phyloP scores from a whole-genome alignment of 2,888 invertebrate species.

The Muschampia plurimacula region DNA sequence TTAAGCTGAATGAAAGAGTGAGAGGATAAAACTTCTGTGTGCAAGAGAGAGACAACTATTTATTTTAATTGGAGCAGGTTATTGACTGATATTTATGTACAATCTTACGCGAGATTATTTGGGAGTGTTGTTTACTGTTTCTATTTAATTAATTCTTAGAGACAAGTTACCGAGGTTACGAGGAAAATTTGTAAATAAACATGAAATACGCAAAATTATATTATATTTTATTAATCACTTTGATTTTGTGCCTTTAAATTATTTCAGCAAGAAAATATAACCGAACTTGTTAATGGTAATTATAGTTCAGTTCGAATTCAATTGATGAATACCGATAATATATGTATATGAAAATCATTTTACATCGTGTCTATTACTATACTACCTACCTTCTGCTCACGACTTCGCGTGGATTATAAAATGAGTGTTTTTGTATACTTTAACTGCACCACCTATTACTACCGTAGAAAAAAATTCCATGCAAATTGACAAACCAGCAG shows the following conservation, averaged over 20 bases:
- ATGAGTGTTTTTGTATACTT: no score
- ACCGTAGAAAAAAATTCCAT: no score
- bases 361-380: no score
- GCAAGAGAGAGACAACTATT: conserved; percentile 25
- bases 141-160: conserved; percentile 18
- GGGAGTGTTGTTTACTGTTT: conserved; percentile 22
- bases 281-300: no score
- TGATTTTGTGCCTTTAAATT: neutral
- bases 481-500: neutral
- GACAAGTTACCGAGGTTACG: neutral
- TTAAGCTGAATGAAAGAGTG: conserved; percentile 10
- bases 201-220: neutral
- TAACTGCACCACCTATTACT: no score
- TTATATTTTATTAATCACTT: neutral
- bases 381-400: no score
- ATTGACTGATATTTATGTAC: conserved; percentile 35
- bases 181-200: conserved; percentile 18
- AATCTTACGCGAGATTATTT: conserved; percentile 26
- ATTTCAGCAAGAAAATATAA: neutral
- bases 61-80: conserved; percentile 36
- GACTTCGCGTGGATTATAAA: no score
- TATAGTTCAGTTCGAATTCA: no score
- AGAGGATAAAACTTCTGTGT: conserved; percentile 1
- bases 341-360: no score
- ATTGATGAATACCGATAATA: no score